phyloP scores from a whole-genome alignment of 1,140 invertebrate genomes.

The Drosophila pachea region DNA sequence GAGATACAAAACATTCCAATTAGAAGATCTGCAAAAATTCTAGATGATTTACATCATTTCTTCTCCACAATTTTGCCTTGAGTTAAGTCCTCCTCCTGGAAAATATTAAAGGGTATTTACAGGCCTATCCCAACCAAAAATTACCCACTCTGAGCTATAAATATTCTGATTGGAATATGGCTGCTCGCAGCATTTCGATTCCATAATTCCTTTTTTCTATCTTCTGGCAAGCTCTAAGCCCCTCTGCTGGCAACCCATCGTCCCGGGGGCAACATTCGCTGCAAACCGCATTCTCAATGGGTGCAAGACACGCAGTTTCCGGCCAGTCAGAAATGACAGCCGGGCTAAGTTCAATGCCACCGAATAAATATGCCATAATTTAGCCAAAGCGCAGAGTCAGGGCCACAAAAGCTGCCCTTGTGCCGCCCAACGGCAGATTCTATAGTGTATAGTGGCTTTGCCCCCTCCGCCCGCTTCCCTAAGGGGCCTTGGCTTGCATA shows the following conservation, averaged over 20 bases:
- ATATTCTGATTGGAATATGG: too few relatives aligned
- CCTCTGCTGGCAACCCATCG: background rate
- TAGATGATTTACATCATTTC: too few relatives aligned
- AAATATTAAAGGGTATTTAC: too few relatives aligned
- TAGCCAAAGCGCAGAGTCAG: slow-evolving; percentile 40
- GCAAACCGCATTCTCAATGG: slow-evolving; percentile 11
- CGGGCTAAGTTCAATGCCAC: slow-evolving; percentile 50
- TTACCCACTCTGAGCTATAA: too few relatives aligned
- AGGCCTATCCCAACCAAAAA: too few relatives aligned
- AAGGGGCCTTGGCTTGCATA: slow-evolving; percentile 35
- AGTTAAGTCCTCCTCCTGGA: too few relatives aligned
- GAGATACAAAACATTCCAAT: too few relatives aligned
- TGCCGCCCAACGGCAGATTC: slow-evolving; percentile 7
- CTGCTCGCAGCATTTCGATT: too few relatives aligned
- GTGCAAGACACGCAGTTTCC: slow-evolving; percentile 13
- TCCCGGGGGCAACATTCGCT: slow-evolving; percentile 12
- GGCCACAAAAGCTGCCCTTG: slow-evolving; percentile 51
- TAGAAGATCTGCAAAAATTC: too few relatives aligned
- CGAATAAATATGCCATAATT: slow-evolving; percentile 47
- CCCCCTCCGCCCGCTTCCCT: background rate
- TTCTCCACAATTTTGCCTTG: too few relatives aligned
- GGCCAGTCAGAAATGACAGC: slow-evolving; percentile 20
- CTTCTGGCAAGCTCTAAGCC: too few relatives aligned
- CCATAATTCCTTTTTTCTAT: too few relatives aligned
- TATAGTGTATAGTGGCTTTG: background rate